Percentiles rank a stretch among this genome's conserved stretches.
Evolutionary conservation across 2,797 vertebrate species (phyloP).

Genomic region (Lagothrix lagotricha): DNA sequence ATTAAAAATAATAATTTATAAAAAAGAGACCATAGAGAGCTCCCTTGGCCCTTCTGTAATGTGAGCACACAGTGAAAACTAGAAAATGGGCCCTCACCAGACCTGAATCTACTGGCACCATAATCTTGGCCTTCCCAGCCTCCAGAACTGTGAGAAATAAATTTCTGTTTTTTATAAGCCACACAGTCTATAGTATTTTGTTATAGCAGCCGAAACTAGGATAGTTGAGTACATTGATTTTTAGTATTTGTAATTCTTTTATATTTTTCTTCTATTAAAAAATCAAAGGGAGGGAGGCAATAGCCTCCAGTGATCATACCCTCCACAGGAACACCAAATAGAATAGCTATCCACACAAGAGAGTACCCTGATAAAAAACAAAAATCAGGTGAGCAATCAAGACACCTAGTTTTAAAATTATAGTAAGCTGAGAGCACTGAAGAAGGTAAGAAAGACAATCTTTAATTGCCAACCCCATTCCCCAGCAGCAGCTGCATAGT

Average conservation of each 20-base stretch:
- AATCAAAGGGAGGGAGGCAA: neutral
- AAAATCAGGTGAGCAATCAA: neutral
- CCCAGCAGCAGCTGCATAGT: neutral
- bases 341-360: neutral
- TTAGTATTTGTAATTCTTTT: neutral
- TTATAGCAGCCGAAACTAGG: neutral
- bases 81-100: neutral
- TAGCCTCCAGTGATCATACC: neutral
- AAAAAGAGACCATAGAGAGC: neutral
- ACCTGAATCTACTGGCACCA: neutral
- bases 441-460: neutral
- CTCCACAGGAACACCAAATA: neutral
- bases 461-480: neutral
- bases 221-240: neutral
- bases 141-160: neutral
- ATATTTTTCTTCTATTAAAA: neutral
- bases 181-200: neutral
- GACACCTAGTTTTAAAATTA: neutral
- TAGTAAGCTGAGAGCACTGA: neutral
- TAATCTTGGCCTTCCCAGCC: neutral
- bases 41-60: neutral
- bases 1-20: neutral
- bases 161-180: neutral
- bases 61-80: neutral
- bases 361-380: neutral